These are phyloP conservation scores for Eulemur albifrons DNA, from an alignment of 2,797 vertebrate genomes.

Conservation along the genomic window DNA sequence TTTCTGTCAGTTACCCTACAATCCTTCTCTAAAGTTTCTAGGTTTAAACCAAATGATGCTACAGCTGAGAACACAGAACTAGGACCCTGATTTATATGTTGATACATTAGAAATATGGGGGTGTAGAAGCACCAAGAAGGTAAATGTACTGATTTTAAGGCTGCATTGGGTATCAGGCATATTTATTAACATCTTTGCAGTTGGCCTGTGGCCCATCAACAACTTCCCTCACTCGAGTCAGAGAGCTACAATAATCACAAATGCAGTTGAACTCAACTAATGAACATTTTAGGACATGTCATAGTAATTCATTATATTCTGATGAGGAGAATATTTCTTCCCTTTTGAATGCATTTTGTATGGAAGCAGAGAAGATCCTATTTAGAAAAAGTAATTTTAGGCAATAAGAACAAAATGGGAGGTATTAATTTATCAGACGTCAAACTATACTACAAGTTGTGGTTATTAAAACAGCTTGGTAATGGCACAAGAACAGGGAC, in stretches of 20 bases:
- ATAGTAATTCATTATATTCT: not conserved
- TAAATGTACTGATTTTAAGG: not conserved
- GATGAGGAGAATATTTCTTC: not conserved
- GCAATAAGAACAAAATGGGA: too few species aligned
- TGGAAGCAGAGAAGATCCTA: too few species aligned
- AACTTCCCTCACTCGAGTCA: not conserved
- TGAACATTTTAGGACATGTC: not conserved
- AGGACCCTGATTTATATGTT: not conserved
- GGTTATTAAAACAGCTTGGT: too few species aligned
- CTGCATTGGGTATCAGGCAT: not conserved
- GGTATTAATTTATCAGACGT: too few species aligned
- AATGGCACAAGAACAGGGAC: too few species aligned
- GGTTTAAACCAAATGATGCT: not conserved
- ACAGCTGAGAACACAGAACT: not conserved
- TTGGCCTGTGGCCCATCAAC: not conserved
- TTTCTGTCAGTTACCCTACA: not conserved
- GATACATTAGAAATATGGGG: not conserved
- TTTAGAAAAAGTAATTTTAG: too few species aligned
- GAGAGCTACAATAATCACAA: not conserved
- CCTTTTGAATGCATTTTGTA: not conserved
- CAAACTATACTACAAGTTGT: too few species aligned
- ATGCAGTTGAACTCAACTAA: not conserved
- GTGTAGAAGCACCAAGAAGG: not conserved
- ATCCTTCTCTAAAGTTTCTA: not conserved
- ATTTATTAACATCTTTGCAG: not conserved